Percentiles rank a stretch among this genome's conserved stretches.
Evolutionary conservation across 1,140 invertebrate genomes (phyloP).

Genomic region (Drosophila pectinifera): DNA sequence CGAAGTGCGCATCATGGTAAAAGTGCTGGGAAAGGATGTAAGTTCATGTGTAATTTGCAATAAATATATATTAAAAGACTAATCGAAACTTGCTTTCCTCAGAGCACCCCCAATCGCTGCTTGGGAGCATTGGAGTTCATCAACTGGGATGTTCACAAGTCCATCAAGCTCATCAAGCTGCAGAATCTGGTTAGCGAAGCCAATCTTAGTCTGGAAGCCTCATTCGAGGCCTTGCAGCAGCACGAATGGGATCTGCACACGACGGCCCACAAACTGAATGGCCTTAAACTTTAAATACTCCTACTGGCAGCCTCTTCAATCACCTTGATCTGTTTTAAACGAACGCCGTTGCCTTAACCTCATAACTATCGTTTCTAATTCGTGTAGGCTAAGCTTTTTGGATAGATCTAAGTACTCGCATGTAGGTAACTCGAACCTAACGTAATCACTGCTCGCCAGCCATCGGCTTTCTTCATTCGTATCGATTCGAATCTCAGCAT

Average conservation of each 20-base stretch:
- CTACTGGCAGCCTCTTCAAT: background rate
- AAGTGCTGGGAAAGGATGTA: constrained; percentile 94
- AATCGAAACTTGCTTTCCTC: constrained; percentile 45
- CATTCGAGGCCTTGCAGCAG: constrained; percentile 84
- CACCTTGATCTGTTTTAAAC: constrained; percentile 44
- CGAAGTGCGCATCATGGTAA: constrained; percentile 96
- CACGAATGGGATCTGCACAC: constrained; percentile 85
- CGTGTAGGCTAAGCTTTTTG: constrained; percentile 55
- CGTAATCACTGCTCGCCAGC: constrained; percentile 67
- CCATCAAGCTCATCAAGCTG: constrained; percentile 93
- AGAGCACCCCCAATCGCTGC: constrained; percentile 92
- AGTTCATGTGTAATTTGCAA: constrained; percentile 46
- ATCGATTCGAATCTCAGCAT: constrained; percentile 73
- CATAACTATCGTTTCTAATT: constrained; percentile 33
- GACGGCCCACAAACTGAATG: constrained; percentile 77
- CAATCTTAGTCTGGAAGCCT: constrained; percentile 81
- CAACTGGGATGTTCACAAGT: constrained; percentile 95
- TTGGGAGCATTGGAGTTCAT: constrained; percentile 92
- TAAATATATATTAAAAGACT: background rate
- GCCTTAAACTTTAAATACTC: constrained; percentile 59
- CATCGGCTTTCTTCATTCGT: constrained; percentile 52
- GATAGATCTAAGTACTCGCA: constrained; percentile 47
- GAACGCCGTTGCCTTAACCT: constrained; percentile 56
- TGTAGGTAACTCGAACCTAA: constrained; percentile 29
- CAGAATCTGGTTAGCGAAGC: constrained; percentile 87